Evolutionary conservation across 2,888 invertebrate species (phyloP).

Genomic region (Cheilosia vernalis): DNA sequence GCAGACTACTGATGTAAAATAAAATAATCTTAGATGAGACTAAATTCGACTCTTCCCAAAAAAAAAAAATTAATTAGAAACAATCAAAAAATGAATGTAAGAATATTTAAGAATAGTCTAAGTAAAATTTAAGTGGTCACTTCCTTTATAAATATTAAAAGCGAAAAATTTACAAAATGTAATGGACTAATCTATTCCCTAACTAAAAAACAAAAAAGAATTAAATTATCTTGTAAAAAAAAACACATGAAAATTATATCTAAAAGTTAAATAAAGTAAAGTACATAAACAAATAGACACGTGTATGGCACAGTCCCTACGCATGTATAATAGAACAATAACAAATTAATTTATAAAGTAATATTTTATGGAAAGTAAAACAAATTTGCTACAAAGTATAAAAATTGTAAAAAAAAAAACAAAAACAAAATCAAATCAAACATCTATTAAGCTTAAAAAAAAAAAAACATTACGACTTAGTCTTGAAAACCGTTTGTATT

Average conservation of each 20-base stretch:
- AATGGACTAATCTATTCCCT: conserved; percentile 25
- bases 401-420: conserved; percentile 47
- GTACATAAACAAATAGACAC: conserved; percentile 32
- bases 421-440: conserved; percentile 31
- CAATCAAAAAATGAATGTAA: conserved; percentile 1
- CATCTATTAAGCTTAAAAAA: conserved; percentile 46
- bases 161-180: conserved; percentile 7
- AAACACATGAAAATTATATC: conserved; percentile 27
- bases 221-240: conserved; percentile 53
- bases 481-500: conserved; percentile 17
- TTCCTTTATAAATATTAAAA: conserved; percentile 15
- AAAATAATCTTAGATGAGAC: neutral
- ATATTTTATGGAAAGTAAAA: conserved; percentile 45
- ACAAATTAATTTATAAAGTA: conserved; percentile 25
- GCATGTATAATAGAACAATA: conserved; percentile 50
- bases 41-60: conserved; percentile 2
- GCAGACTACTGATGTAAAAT: neutral
- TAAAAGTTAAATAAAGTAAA: conserved; percentile 33
- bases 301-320: conserved; percentile 28
- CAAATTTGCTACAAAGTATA: conserved; percentile 51
- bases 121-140: conserved; percentile 15
- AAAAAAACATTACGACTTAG: conserved; percentile 53
- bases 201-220: conserved; percentile 6
- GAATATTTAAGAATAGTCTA: neutral
- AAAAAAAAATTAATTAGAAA: neutral